Conservation (phyloP, 92 coral and sea anemone species). For the Phenganax marumi region DNA sequence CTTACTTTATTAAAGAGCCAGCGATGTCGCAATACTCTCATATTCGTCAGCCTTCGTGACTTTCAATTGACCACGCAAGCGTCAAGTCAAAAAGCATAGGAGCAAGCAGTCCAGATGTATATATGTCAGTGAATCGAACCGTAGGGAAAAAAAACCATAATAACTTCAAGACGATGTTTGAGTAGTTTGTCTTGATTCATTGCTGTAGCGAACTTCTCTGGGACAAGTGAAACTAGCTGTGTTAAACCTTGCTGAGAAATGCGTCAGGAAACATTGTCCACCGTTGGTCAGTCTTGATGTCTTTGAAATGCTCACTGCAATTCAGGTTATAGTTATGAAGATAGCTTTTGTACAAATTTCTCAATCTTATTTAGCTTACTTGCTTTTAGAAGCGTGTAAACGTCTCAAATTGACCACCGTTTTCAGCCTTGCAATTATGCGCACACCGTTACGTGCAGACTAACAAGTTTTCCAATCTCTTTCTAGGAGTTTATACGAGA, state of each 20-base stretch:
- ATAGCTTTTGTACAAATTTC: not conserved
- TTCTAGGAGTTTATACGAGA: conserved; percentile 73
- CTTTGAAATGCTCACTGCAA: conserved; percentile 70
- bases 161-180: not conserved
- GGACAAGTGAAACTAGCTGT: conserved; percentile 86
- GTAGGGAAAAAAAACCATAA: too few relatives aligned
- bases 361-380: not conserved
- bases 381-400: too few relatives aligned
- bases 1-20: too few relatives aligned
- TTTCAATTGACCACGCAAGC: too few relatives aligned
- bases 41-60: too few relatives aligned
- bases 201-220: conserved; percentile 72
- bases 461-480: not conserved
- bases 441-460: not conserved
- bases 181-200: not conserved
- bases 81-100: too few relatives aligned
- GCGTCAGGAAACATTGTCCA: conserved; percentile 62
- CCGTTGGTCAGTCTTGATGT: conserved; percentile 72
- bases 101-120: too few relatives aligned
- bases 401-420: too few relatives aligned
- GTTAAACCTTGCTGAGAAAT: conserved; percentile 79
- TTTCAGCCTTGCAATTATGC: not conserved
- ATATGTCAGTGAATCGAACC: too few relatives aligned
- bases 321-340: conserved; percentile 51
- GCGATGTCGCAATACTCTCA: too few relatives aligned